Base-by-base conservation (phyloP, 92 coral and sea anemone species). In the Palythoa heliodiscus region DNA sequence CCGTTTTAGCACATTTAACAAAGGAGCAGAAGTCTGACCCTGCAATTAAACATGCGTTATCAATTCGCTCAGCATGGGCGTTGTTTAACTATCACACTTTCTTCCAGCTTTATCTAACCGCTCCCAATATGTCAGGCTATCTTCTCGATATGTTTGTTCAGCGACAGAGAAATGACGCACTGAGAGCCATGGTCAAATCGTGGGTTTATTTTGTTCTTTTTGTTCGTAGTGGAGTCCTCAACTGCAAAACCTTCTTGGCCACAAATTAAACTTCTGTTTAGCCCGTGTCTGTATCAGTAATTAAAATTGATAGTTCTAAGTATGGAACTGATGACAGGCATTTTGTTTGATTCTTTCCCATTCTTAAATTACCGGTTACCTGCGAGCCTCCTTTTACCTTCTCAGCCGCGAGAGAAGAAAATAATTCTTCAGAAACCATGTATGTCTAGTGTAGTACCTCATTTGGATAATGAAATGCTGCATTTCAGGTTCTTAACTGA, bases 81-180 rank as follows among this genome's bases (percentile, higher is more conserved):
- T 82, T 96, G 93, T 96, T 98, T 92, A 96, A 96, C 86, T 96
- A 96, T 92, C 99, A 96, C 93, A 86, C 92, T 94, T 96, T 96
- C 93, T 96, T 96, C 98, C 97, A 95, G 95, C 98, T 96, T 72
- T 96, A 96, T 90, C 90, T 92, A 63, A 93, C 87, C 70, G 97
- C 99, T 87, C 99, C 99, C 86, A 96, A 93, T 89, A 96, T 96
- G 99, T 92, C 98, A 73, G 97, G 97, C 88, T 96, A 96, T 91
- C 98, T 96, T 37, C 89, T 96, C 85, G 99, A 96, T 93, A 91
- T 94, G 93, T 96, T 96, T 82, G 92, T 96, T 48, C 94, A 95
- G 93, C 92, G 98, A 60, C 98, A 96, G 83, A 88, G 99, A 72
- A 83, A 89, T 35, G 92, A 92, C 73, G 99, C 99, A 76, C 80